phyloP scores from a whole-genome alignment of 2,797 vertebrate species.

The Molossus alvarezi region DNA sequence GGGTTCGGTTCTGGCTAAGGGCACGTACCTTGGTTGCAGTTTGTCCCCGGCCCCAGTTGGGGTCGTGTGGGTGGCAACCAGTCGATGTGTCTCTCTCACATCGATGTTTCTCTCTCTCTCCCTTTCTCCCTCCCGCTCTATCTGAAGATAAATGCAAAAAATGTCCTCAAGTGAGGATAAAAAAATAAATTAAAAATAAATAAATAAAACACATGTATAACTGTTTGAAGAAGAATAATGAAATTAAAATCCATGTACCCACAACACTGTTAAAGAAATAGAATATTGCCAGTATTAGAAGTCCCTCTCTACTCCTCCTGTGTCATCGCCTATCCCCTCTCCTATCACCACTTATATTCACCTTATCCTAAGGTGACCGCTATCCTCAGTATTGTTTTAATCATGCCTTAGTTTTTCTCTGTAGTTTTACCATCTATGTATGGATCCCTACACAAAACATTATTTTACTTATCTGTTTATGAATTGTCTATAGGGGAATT shows the following conservation, averaged over 20 bases:
- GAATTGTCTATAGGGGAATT: background rate
- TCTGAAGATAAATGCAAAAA: too few relatives aligned
- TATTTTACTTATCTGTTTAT: conserved; percentile 17
- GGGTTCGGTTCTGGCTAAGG: too few relatives aligned
- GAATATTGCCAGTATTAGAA: background rate
- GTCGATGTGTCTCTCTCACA: too few relatives aligned
- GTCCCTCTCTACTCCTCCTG: fast-evolving
- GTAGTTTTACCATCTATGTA: background rate
- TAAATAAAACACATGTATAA: background rate
- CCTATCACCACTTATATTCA: background rate
- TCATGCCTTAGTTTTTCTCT: background rate
- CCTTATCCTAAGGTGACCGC: background rate
- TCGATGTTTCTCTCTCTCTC: too few relatives aligned
- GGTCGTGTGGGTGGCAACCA: too few relatives aligned
- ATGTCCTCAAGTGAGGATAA: too few relatives aligned
- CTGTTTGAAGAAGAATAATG: conserved; percentile 16
- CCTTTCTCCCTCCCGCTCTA: too few relatives aligned
- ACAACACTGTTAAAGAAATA: background rate
- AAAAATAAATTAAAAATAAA: too few relatives aligned
- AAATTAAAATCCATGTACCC: background rate
- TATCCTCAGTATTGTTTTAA: background rate
- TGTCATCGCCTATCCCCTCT: background rate
- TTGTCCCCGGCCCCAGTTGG: too few relatives aligned
- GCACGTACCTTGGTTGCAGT: too few relatives aligned
- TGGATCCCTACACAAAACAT: conserved; percentile 18